A percentile compares a stretch with the other conserved stretches of the same genome.
Conservation (phyloP, 2,888 invertebrate genomes). For the Callinectes sapidus region DNA sequence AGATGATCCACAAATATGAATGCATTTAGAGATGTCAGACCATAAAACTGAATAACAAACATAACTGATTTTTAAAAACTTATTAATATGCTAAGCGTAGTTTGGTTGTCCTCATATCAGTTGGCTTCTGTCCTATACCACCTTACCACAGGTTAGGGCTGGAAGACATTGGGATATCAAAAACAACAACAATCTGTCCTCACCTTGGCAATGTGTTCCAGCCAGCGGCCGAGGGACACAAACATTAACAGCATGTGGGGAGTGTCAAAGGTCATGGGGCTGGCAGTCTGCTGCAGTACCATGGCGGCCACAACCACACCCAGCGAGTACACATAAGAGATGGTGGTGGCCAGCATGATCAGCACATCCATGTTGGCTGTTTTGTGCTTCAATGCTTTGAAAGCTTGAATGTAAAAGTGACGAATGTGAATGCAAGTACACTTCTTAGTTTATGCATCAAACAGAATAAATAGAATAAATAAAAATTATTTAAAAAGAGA, state of each 20-base stretch:
- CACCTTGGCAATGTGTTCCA: constrained; percentile 98
- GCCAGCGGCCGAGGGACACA: constrained; percentile 96
- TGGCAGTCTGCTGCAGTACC: constrained; percentile 84
- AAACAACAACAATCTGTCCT: background rate
- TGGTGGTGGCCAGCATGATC: constrained; percentile 98
- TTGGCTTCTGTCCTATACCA: too few relatives aligned
- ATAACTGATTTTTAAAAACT: too few relatives aligned
- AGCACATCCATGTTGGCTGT: constrained; percentile 99
- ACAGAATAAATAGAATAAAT: too few relatives aligned
- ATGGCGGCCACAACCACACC: constrained; percentile 89
- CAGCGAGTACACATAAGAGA: constrained; percentile 94
- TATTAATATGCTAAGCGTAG: too few relatives aligned
- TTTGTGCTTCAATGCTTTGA: constrained; percentile 86
- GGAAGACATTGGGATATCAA: background rate
- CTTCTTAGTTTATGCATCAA: too few relatives aligned
- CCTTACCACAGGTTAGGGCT: too few relatives aligned
- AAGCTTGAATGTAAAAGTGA: constrained; percentile 92
- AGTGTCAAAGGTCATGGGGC: constrained; percentile 98
- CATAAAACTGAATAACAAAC: background rate
- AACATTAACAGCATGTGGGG: constrained; percentile 99
- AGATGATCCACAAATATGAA: background rate
- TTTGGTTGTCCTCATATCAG: too few relatives aligned
- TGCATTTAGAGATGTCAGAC: background rate
- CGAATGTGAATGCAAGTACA: constrained; percentile 74
- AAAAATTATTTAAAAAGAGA: too few relatives aligned